Base-by-base conservation (phyloP, 2,797 vertebrate genomes). In the Hirundo rustica region DNA sequence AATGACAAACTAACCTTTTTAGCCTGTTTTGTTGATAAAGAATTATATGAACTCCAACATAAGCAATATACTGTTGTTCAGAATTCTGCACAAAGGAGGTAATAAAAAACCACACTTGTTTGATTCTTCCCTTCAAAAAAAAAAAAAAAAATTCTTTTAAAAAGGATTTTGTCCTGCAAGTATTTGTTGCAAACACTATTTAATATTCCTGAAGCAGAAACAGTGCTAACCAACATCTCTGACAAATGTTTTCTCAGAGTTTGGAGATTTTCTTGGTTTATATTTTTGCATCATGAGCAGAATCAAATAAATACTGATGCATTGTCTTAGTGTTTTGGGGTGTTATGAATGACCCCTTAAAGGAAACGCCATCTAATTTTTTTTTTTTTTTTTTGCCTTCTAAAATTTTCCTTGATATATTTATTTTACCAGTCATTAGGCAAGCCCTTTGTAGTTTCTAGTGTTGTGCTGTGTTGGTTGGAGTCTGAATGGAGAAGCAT, bases 381-480 rank as follows among this genome's bases (percentile, higher is more conserved):
- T 70, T 93, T 94, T 48, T n/a, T n/a, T 14, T 70, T 93, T 70
- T 93, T 94, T 55, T 42, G 4, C 22, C 25, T 84, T 44, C 53
- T 72, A 29, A 72, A 75, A 25, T 73, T 78, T 66, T 36, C 23
- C 5, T 32, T 18, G 10, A 6, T 55, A 3, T 20, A 7, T n/a
- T 83, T 96, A 15, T 79, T 72, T 74, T 45, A 20, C 22, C 19
- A 72, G 47, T 23, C 15, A 54, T 74, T 77, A 64, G 85, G 32
- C 32, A 92, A 89, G 68, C 5, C 2, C 21, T 86, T 79, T 44
- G 16, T 54, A 67, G 22, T 30, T 87, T 68, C 50, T 25, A 20
- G 38, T 53, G 34, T 67, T 78, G 32, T 7, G 32, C 12, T 50
- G 45, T 13, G 27, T 62, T 92, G 57, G 29, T 70, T 68, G 40